Base-by-base conservation (phyloP, 2,888 invertebrate genomes). In the Mimas tiliae region DNA sequence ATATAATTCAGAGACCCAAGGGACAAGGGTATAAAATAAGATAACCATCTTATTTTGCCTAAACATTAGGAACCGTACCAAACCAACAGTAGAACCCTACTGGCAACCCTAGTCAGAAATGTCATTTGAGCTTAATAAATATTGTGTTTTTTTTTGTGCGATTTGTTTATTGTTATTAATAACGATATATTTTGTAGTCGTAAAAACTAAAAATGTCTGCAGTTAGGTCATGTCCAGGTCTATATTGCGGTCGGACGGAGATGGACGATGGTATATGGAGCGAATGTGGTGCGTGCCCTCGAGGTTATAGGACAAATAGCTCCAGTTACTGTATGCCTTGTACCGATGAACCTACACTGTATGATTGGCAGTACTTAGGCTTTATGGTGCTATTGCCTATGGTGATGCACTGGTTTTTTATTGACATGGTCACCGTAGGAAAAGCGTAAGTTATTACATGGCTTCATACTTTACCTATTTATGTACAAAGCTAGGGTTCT, bases 331-430 rank as follows among this genome's bases (percentile, higher is more conserved):
- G 99, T 83, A 88, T 94, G 19, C 95, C 95, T 1, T 99, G 99
- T 81, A 94, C 94, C 0, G 96, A 96, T 65, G 94, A 94, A 47
- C 97, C 98, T 0, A 94, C 95, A 14, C 94, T 97, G 51, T 99
- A 99, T 81, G 99, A 99, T 79, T 98, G 98, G 97, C 94, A 99
- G 55, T 98, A 98, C 85, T 95, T 99, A 27, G 97, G 98, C 0
- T 99, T 99, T 82, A 98, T 99, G 97, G 97, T 97, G 0, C 87
- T 99, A 16, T 85, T 98, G 53, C 97, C 98, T 0, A 90, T 99
- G 52, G 96, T 98, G 58, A 91, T 99, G 66, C 98, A 99, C 87
- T 98, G 97, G 95, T 97, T 98, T 84, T 98, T 97, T 80, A 98
- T 99, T 65, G 98, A 99, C 84, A 94, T 95, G 94, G 96, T 96